Evolutionary conservation across 2,113 vertebrate genomes (phyloP).

Genomic region (Saiga tatarica): DNA sequence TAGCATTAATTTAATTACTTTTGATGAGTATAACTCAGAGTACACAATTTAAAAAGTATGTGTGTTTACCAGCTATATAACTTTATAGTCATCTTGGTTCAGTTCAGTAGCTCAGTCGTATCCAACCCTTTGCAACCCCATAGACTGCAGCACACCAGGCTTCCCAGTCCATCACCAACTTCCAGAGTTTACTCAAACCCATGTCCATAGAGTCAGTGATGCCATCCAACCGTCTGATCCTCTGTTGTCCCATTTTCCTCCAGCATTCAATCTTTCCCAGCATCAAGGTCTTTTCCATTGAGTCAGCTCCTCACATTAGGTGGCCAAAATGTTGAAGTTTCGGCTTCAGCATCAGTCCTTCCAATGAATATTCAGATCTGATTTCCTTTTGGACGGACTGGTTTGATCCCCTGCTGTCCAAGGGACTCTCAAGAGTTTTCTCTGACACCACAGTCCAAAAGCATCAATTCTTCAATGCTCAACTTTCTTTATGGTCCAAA

Average conservation of each 20-base stretch:
- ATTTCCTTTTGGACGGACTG: neutral
- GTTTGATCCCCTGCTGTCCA: neutral
- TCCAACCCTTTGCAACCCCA: neutral
- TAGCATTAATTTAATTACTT: neutral
- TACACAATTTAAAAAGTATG: neutral
- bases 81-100: neutral
- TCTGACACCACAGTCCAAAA: neutral
- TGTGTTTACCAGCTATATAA: neutral
- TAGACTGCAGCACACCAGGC: neutral
- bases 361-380: neutral
- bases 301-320: neutral
- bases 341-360: neutral
- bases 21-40: neutral
- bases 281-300: neutral
- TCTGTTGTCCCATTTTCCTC: neutral
- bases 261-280: neutral
- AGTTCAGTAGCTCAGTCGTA: neutral
- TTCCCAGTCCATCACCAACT: neutral
- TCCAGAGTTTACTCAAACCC: neutral
- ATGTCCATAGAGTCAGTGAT: neutral
- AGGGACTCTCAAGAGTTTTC: neutral
- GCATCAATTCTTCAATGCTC: neutral
- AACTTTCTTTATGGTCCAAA: neutral
- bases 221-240: neutral
- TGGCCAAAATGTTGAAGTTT: neutral